phyloP scores from a whole-genome alignment of 2,797 vertebrate genomes.

The Coregonus ussuriensis region DNA sequence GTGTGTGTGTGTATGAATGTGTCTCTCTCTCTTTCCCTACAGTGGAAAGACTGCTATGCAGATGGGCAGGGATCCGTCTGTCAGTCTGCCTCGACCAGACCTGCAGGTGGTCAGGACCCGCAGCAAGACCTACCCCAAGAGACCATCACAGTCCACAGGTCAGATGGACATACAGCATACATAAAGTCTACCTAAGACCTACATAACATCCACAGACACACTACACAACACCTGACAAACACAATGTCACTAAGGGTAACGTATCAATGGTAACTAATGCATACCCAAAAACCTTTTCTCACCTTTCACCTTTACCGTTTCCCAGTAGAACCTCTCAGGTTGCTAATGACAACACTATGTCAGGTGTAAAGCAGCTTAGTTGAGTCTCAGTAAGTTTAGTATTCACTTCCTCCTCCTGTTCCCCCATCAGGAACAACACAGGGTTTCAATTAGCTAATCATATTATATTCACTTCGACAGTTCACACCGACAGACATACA shows the following conservation, averaged over 20 bases:
- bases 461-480: constrained; percentile 35
- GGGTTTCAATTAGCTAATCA: constrained; percentile 7
- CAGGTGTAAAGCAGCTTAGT: neutral
- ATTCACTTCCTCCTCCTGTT: neutral
- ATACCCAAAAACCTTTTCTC: neutral
- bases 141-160: constrained; percentile 71
- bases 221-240: neutral
- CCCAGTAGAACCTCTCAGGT: neutral
- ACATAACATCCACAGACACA: neutral
- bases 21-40: constrained; percentile 18
- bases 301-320: neutral
- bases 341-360: neutral
- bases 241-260: neutral
- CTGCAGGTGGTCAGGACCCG: constrained; percentile 80
- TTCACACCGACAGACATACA: neutral
- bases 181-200: neutral
- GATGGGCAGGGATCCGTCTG: constrained; percentile 79
- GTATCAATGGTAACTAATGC: neutral
- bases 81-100: constrained; percentile 80
- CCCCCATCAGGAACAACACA: constrained; percentile 6
- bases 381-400: neutral
- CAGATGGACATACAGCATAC: constrained; percentile 10
- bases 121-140: constrained; percentile 88
- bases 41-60: constrained; percentile 81
- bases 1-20: too few relatives aligned